Percentiles rank a stretch among this genome's conserved stretches.
Conservation (phyloP, 1,140 invertebrate genomes). For the Diabrotica undecimpunctata region DNA sequence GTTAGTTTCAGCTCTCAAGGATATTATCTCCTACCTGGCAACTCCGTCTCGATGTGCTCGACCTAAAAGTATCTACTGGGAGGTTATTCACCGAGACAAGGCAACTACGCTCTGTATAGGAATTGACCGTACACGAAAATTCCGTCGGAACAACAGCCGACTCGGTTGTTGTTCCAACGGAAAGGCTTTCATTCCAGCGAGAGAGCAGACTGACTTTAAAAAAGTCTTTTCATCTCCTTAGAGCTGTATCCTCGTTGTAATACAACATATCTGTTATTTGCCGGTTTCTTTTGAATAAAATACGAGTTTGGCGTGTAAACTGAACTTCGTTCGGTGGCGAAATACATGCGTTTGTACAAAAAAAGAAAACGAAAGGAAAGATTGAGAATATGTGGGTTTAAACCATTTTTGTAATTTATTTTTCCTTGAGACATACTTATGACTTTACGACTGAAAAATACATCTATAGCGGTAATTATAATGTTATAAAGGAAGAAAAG, state of each 20-base stretch:
- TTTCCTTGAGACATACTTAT: too few relatives aligned
- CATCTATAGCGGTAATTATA: too few relatives aligned
- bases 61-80: too few relatives aligned
- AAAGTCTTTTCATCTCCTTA: constrained; percentile 32
- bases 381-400: too few relatives aligned
- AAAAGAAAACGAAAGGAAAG: background rate
- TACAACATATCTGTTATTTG: constrained; percentile 34
- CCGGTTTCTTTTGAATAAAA: constrained; percentile 30
- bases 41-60: too few relatives aligned
- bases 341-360: constrained; percentile 3
- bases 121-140: constrained; percentile 6
- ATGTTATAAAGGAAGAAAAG: too few relatives aligned
- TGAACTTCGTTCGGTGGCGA: constrained; percentile 4
- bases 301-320: constrained; percentile 19
- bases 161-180: constrained; percentile 29
- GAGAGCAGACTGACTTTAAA: constrained; percentile 30
- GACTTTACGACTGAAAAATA: too few relatives aligned
- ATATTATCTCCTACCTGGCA: too few relatives aligned
- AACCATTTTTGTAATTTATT: too few relatives aligned
- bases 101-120: background rate
- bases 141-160: constrained; percentile 31
- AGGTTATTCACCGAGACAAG: background rate
- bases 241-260: constrained; percentile 29
- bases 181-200: constrained; percentile 25
- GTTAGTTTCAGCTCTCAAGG: too few relatives aligned